Evolutionary conservation across 2,113 vertebrate species (phyloP), one percentile per base, ranked within the genome.

Genomic region (Spermophilus dauricus): DNA sequence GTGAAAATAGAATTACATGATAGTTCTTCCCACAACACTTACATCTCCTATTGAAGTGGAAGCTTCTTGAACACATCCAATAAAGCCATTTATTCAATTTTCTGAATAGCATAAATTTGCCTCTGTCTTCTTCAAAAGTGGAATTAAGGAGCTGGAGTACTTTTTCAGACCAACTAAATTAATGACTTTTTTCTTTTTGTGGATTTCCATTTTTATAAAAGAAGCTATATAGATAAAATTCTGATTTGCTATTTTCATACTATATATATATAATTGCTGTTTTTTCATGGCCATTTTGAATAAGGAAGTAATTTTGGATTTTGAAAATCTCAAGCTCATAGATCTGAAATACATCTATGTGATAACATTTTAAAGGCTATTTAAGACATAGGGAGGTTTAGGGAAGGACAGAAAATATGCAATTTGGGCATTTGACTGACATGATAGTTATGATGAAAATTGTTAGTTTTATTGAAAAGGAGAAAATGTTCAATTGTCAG

Each of bases 1-100:
- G 99, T 99, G 39, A 99, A 99, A 98, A 99, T 98, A 99, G 99
- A 98, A 99, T 99, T 97, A 99, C 99, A 98, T 99, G 99, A 97
- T 99, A 84, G 99, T 99, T 86, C 99, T 99, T 97, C 96, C 99
- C 97, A 98, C 99, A 85, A 97, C 99, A 98, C 98, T 99, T 95
- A 98, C 99, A 42, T 99, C 99, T 97, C 99, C 99, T 97, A 98
- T 99, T 97, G 99, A 99, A 98, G 99, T 99, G 51, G 99, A 99
- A 97, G 99, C 99, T 99, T 99, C 99, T 98, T 99, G 99, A 99
- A 99, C 99, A 99, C 98, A 98, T 98, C 98, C 98, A 98, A 98
- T 98, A 98, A 98, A 98, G 98, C 97, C 97, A 97, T 96, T 98
- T 98, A 94, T 97, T 98, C 97, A 96, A 94, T 98, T 98, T 98